Base-by-base conservation (phyloP, 2,888 invertebrate genomes). In the Drosophila tanythrix region DNA sequence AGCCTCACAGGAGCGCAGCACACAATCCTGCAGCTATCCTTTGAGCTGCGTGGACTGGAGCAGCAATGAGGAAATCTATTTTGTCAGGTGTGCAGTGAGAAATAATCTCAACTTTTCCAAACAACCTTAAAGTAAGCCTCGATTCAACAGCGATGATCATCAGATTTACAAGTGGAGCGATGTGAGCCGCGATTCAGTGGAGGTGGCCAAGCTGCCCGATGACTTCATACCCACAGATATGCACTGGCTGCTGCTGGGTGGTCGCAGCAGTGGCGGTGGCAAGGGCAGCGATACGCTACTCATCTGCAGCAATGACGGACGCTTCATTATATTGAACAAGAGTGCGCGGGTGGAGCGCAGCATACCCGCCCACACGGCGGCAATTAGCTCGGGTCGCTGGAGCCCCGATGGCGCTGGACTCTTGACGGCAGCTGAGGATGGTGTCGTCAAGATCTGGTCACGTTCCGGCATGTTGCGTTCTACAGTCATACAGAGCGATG, bases 401-500 rank as follows among this genome's bases (percentile, higher is more conserved):
- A 98, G 98, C 93, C 96, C 96, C 62, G 99, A 99, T 93, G 99
- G 98, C 4, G 96, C 98, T 35, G 97, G 98, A n/a, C 94, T 99
- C 53, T 94, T 99, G 18, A 99, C 93, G 0, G 99, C 97, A 74
- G 99, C 99, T 0, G 99, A 99, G 94, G 99, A 99, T 94, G 99
- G 99, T 2, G 95, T 96, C 66, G 96, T 99, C 3, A 99, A 99
- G 94, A 96, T 99, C 70, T 99, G 99, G 99, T 99, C 99, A 0
- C 94, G 98, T 53, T 98, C 97, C 89, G 99, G 99, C 18, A 96
- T 98, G 95, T 94, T 99, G 18, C 95, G 99, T 2, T 98, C 99
- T 0, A 97, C 97, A 1, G 95, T 99, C 2, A 95, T 98, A 52
- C 96, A 97, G 81, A 95, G 95, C 77, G 97, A 96, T 65, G 96